phyloP scores from a whole-genome alignment of 2,888 invertebrate genomes.

The Phania funesta region DNA sequence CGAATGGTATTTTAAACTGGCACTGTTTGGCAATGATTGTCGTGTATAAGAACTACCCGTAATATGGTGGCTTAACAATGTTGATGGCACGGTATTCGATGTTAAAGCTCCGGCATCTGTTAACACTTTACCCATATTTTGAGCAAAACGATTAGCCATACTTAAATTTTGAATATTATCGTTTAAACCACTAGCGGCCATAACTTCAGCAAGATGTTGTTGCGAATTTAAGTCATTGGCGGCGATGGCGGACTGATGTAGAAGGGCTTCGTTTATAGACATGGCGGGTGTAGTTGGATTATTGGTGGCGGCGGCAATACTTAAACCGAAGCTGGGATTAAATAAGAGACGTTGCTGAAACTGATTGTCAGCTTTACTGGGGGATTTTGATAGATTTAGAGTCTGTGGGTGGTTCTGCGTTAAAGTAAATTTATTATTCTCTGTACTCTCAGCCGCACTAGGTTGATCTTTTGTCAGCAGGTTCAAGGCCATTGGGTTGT shows the following conservation, averaged over 20 bases:
- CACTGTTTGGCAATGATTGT: slow-evolving; percentile 26
- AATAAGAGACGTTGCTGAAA: slow-evolving; percentile 74
- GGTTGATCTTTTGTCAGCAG: slow-evolving; percentile 50
- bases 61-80: slow-evolving; percentile 68
- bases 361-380: slow-evolving; percentile 67
- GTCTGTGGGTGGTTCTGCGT: slow-evolving; percentile 34
- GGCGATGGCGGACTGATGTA: slow-evolving; percentile 59
- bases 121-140: slow-evolving; percentile 65
- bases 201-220: slow-evolving; percentile 56
- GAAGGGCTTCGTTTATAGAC: slow-evolving; percentile 44
- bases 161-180: slow-evolving; percentile 49
- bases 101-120: slow-evolving; percentile 51
- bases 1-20: slow-evolving; percentile 68
- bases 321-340: slow-evolving; percentile 68
- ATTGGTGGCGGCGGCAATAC: slow-evolving; percentile 52
- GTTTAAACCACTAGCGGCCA: slow-evolving; percentile 68
- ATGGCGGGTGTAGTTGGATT: slow-evolving; percentile 6
- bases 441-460: slow-evolving; percentile 29
- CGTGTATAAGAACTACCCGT: slow-evolving; percentile 3
- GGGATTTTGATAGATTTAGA: slow-evolving; percentile 27
- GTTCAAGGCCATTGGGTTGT: slow-evolving; percentile 34
- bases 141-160: slow-evolving; percentile 56
- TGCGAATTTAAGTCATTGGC: slow-evolving; percentile 72
- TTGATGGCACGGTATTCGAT: slow-evolving; percentile 49
- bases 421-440: not conserved